Evolutionary conservation across 1,140 invertebrate genomes (phyloP), one percentile per base, ranked within the genome.

Genomic region (Scaptomyza montana): DNA sequence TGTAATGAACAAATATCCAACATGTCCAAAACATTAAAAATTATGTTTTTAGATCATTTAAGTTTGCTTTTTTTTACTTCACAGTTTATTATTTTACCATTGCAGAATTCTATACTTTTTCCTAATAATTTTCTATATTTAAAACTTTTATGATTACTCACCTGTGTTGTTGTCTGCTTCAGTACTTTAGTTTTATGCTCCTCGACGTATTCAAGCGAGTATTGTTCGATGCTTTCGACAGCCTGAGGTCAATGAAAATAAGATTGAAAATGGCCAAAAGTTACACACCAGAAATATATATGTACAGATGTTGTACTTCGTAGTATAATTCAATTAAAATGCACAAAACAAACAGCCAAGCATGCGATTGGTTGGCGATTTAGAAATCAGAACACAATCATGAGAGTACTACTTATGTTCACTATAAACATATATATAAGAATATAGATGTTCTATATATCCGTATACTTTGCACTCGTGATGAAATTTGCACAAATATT

Each of bases 191-290:
- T 84, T 56, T 80, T 87, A 57, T 90, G 87, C 64, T 92, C 89
- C 71, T 92, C 90, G 64, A 91, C 77, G 63, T 91, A 92, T 79
- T 91, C 85, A 65, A 81, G 80, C 55, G 80, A 72, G 63, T 86
- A 90, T 86, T 92, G 73, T 67, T 90, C 90, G 75, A 89, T 81
- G 61, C 82, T 92, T 91, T 92, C 91, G 79, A 92, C 91, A 87
- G 91, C 91, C 91, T 92, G 76, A 62, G 85, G 59, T 74, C 70
- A 87, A 89, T 80, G 74, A 71, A 74, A 80, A 89, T 74, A 62
- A 89, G 79, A 84, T 69, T 75, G 55, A 62, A 56, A 78, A 70
- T 62, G 21, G 45, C 60, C 49, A 77, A 75, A 77, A 75, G 47
- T 60, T 67, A 71, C 50, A 10, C 43, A 70, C 61, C 61, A 54